These are phyloP conservation scores for Hyphantria cunea DNA, from an alignment of 1,140 invertebrate species.

Conservation along the genomic window DNA sequence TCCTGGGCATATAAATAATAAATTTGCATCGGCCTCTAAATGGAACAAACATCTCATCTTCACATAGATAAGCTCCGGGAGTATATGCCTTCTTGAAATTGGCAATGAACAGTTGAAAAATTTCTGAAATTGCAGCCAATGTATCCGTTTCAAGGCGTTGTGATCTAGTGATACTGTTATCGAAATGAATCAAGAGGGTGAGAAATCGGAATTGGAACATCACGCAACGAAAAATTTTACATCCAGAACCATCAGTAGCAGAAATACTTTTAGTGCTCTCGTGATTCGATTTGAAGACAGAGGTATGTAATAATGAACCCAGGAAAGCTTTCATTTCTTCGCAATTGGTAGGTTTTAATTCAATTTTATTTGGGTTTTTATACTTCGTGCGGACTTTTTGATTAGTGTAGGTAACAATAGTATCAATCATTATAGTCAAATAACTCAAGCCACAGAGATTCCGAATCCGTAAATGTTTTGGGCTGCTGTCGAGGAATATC, in stretches of 20 bases:
- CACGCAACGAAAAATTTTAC: conserved; percentile 21
- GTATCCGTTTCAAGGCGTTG: conserved; percentile 2
- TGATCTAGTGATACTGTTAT: conserved; percentile 21
- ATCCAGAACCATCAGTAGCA: conserved; percentile 33
- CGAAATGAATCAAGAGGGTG: conserved; percentile 31
- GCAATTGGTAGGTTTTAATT: conserved; percentile 28
- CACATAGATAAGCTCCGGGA: conserved; percentile 1
- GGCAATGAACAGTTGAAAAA: conserved; percentile 2
- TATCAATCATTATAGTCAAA: conserved; percentile 29
- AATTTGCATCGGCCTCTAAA: conserved; percentile 16
- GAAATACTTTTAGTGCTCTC: conserved; percentile 26
- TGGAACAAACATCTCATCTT: conserved; percentile 5
- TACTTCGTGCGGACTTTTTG: conserved; percentile 24
- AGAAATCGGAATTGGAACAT: conserved; percentile 32
- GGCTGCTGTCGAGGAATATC: conserved; percentile 25
- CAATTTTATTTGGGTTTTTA: conserved; percentile 29
- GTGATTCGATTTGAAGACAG: conserved; percentile 24
- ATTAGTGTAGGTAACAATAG: conserved; percentile 24
- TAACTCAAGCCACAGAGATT: conserved; percentile 28
- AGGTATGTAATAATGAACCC: conserved; percentile 27
- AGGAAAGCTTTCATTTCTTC: conserved; percentile 30
- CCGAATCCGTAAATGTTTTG: conserved; percentile 27
- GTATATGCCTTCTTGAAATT: conserved; percentile 12
- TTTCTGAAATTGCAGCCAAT: conserved; percentile 8
- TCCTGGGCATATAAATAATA: conserved; percentile 37